Evolutionary conservation across 2,888 invertebrate species (phyloP), one percentile per base, ranked within the genome.

Genomic region (Tetramorium bicarinatum): DNA sequence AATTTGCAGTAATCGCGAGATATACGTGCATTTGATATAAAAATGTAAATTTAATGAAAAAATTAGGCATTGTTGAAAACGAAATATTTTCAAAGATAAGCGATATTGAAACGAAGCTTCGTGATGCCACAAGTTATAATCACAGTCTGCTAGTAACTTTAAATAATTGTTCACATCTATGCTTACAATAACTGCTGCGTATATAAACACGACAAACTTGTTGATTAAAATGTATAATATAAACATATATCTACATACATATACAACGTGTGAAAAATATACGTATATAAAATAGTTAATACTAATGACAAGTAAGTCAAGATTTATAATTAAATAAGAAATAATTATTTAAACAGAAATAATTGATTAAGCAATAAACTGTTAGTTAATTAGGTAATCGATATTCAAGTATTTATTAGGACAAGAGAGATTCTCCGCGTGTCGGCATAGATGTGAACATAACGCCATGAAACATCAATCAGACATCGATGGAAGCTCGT

Each of bases 401-500:
- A 44, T 44, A 29, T 56, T 54, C 18, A 56, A 66, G 13, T 29
- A 62, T 21, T 1, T n/a, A 29, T 56, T 44, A 66, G 29, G n/a
- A 66, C 21, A 54, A n/a, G 38, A 52, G 21, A 52, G 34, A 15
- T 47, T 61, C 44, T 15, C 9, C 34, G 9, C 11, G 9, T 72
- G 18, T 59, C 25, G 13, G 41, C 4, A 25, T 8, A 61, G 15
- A 74, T 44, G 29, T 41, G 18, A 64, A 18, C 11, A 8, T 41
- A 56, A 44, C 15, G n/a, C 21, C 21, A 21, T 11, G 71, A 9
- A 25, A 80, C 69, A 67, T 83, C 72, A 82, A 88, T 88, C 85
- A 83, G 85, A 86, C 61, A 72, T 84, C 66, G 82, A 59, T 71
- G 81, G 82, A 49, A 74, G 86, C 84, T 82, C 83, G 76, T 81